Base-by-base conservation (phyloP, 2,888 invertebrate species). In the Alcis repandata region DNA sequence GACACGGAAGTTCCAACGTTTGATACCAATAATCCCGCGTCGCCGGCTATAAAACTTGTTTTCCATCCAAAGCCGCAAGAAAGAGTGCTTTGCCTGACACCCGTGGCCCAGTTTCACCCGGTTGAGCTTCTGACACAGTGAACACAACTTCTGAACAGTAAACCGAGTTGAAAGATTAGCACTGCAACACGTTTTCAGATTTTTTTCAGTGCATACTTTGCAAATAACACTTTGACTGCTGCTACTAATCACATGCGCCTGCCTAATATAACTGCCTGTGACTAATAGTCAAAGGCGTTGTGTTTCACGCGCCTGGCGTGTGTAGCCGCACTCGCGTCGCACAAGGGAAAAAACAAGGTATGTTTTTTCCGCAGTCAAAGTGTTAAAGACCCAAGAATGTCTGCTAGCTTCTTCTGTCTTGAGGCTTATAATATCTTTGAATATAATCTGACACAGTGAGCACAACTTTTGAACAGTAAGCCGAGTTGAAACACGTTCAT, bases 11-110 rank as follows among this genome's bases (percentile, higher is more conserved):
- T 68, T 73, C 67, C 65, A 70, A 69, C 69, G 70, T 74, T 71
- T 69, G 81, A 78, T 76, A 74, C 74, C 76, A 76, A 75, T 79
- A 78, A 79, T 73, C 68, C 59, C 59, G 61, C 64, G 71, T 73
- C 66, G 75, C 75, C 73, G 41, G 74, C 75, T 72, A 67, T 68
- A 67, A 76, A 80, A 80, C 82, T 73, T 67, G 82, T 80, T 80
- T 74, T 72, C 62, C 63, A 69, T 74, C 70, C 70, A 66, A 73
- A 79, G 72, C 69, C 61, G 54, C 71, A 69, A 71, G 76, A 80
- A 81, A 79, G 76, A 75, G 74, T 73, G 68, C 58, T 67, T 68
- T 70, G 59, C 62, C 59, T 57, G 67, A 63, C 60, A 72, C 68
- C 67, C 74, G 67, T 75, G 81, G 64, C 79, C 78, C 51, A 78